Conservation (phyloP, 2,888 invertebrate genomes). For the Podotricha telesiphe region DNA sequence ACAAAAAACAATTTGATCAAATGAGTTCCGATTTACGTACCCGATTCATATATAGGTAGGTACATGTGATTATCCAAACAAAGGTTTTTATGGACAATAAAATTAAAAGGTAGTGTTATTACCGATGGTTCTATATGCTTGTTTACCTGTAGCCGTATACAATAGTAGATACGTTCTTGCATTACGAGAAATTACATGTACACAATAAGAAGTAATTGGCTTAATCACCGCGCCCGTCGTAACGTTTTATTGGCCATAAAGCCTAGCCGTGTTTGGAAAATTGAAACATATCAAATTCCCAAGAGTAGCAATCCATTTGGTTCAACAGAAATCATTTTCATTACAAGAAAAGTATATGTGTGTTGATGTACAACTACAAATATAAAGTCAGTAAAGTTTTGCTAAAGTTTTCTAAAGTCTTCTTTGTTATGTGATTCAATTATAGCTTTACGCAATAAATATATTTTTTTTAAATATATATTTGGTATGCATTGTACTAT, state of each 20-base stretch:
- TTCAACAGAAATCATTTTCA: constrained; percentile 18
- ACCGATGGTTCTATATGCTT: neutral
- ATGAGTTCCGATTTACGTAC: neutral
- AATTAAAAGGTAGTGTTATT: constrained; percentile 4
- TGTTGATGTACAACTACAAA: too few species aligned
- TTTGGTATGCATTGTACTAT: neutral
- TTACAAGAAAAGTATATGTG: constrained; percentile 3
- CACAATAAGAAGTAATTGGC: constrained; percentile 62
- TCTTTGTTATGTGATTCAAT: too few species aligned
- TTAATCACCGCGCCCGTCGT: constrained; percentile 62
- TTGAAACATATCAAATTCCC: constrained; percentile 50
- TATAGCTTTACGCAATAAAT: too few species aligned
- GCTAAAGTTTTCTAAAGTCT: too few species aligned
- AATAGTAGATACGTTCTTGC: constrained; percentile 23
- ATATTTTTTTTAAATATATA: too few species aligned
- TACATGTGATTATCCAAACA: constrained; percentile 1
- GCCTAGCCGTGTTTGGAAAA: constrained; percentile 61
- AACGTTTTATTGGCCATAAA: constrained; percentile 65
- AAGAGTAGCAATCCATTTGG: constrained; percentile 18
- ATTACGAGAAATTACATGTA: constrained; percentile 57
- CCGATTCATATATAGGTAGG: neutral
- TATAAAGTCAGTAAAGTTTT: too few species aligned
- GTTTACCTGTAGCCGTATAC: neutral
- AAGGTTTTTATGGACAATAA: constrained; percentile 15
- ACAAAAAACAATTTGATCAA: neutral